Evolutionary conservation across 2,797 vertebrate genomes (phyloP), one percentile per base, ranked within the genome.

Genomic region (Taeniopygia guttata): DNA sequence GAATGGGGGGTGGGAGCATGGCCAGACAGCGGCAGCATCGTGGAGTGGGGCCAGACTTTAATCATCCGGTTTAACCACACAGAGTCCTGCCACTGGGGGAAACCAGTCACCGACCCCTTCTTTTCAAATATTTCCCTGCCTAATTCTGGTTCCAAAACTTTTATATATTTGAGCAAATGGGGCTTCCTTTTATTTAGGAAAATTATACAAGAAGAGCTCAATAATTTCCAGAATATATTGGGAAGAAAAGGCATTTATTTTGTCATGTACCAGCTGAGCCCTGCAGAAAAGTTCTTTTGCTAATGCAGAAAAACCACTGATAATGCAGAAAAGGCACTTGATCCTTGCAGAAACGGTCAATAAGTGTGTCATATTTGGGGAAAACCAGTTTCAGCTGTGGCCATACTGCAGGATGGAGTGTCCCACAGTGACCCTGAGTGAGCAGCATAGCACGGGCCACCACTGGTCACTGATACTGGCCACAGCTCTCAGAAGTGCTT

Each of bases 401-500:
- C 52, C 22, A 5, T 23, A 27, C 8, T 1, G 0, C 2, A 11
- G 16, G 64, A 10, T 20, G 43, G 62, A 46, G 40, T 25, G 55
- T 63, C 70, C 43, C 51, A 11, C 2, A 2, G 73, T 78, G 79
- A 69, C 36, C 29, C 18, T 3, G 2, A 2, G 2, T 0, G 2
- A 26, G 51, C 4, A 7, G 52, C 58, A 18, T 2, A 43, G 42
- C 52, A 5, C 0, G 0, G 43, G 43, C 22, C 36, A 43, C 59
- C 17, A 1, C 58, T 9, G 19, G 51, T 15, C 63, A 29, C 40
- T 3, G 1, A 11, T 19, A 16, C 15, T 17, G 42, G 23, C 40
- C 49, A 62, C 12, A 25, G 93, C 52, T 62, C 77, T 91, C 49
- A 36, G 38, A 43, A 29, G 45, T 2, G 20, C 17, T 45, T 0